phyloP scores from a whole-genome alignment of 2,113 vertebrate genomes.

The Heliornis fulica region DNA sequence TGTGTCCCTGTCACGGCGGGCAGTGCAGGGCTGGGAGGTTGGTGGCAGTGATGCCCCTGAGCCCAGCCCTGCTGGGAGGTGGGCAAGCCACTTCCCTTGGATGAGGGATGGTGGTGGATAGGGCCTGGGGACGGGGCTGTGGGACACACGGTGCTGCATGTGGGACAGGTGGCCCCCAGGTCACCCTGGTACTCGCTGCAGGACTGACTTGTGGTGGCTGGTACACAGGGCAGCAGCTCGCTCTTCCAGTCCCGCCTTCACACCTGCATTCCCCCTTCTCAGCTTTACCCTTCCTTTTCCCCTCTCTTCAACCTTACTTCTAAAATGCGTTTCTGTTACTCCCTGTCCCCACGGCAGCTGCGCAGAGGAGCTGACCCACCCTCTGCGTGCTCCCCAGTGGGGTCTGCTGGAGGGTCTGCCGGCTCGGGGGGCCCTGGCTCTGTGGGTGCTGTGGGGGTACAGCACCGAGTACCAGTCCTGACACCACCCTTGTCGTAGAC shows the following conservation, averaged over 20 bases:
- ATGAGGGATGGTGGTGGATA: neutral
- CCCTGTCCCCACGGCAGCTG: rapidly evolving
- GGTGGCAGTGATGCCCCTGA: neutral
- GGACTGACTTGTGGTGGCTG: rapidly evolving
- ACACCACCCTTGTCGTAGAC: neutral
- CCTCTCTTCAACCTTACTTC: neutral
- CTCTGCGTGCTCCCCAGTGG: rapidly evolving
- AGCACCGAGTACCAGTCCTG: rapidly evolving
- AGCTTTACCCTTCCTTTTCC: neutral
- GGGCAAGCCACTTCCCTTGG: neutral
- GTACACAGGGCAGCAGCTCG: rapidly evolving
- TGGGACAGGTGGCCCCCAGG: neutral
- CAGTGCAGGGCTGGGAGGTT: neutral
- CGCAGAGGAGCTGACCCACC: neutral
- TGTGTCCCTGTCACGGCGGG: neutral
- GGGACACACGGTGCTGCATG: rapidly evolving
- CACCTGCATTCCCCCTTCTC: neutral
- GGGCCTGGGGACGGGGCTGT: neutral
- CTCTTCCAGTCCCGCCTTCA: neutral
- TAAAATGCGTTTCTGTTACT: neutral
- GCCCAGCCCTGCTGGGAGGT: neutral
- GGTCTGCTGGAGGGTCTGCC: neutral
- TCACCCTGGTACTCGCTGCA: rapidly evolving
- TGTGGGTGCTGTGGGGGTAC: rapidly evolving
- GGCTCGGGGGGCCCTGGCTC: rapidly evolving